A percentile compares a stretch with the other conserved stretches of the same genome.
These are phyloP conservation scores for Lamellibrachia columna DNA, from an alignment of 2,888 invertebrate genomes.

Conservation along the genomic window DNA sequence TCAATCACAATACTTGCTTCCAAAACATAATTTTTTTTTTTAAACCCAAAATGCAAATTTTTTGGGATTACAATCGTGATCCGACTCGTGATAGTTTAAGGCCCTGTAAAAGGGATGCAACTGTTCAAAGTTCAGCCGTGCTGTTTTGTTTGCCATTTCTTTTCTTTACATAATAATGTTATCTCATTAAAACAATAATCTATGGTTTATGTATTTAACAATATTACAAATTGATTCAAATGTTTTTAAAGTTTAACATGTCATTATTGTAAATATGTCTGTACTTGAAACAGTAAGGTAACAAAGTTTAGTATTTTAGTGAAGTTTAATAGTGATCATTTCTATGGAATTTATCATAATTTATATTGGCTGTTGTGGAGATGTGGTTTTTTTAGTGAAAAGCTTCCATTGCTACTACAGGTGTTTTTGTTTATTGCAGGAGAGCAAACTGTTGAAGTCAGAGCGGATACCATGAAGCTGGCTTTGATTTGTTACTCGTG, in stretches of 20 bases:
- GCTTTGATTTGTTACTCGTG: neutral
- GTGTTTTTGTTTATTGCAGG: constrained; percentile 13
- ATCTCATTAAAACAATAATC: neutral
- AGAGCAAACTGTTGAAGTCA: constrained; percentile 24
- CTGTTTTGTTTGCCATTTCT: too few relatives aligned
- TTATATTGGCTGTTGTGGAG: neutral
- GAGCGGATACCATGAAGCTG: constrained; percentile 25
- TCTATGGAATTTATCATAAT: neutral
- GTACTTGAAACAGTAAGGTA: neutral
- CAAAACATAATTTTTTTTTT: too few relatives aligned
- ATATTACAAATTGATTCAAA: neutral
- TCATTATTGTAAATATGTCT: neutral
- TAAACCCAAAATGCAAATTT: too few relatives aligned
- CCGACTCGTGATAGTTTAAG: too few relatives aligned
- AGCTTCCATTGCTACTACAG: neutral
- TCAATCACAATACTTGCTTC: too few relatives aligned
- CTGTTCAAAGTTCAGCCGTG: too few relatives aligned
- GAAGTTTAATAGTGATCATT: neutral
- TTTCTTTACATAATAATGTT: neutral
- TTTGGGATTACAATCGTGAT: too few relatives aligned
- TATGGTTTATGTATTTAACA: neutral
- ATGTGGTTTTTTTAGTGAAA: neutral
- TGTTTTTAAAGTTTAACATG: neutral
- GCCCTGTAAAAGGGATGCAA: too few relatives aligned
- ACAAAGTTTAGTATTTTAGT: neutral